phyloP scores from a whole-genome alignment of 2,113 vertebrate species.

The Dolichallabes microphthalmus region DNA sequence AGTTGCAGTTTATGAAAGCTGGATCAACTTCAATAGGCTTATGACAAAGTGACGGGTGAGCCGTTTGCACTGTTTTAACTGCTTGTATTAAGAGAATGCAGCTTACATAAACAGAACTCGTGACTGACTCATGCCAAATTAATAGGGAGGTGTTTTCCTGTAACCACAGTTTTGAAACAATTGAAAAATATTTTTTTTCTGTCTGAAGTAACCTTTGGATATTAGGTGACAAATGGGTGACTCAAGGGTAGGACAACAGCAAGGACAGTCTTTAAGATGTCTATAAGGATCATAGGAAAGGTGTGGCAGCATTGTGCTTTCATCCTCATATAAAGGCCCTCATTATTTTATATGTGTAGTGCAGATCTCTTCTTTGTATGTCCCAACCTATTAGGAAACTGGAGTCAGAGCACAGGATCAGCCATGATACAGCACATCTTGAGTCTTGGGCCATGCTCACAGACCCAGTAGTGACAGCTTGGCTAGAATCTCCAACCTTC shows the following conservation, averaged over 20 bases:
- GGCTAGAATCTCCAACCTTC: too few species aligned
- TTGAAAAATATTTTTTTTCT: constrained; percentile 4
- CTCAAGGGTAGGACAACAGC: neutral
- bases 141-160: constrained; percentile 38
- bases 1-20: neutral
- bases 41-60: neutral
- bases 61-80: neutral
- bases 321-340: neutral
- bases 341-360: too few species aligned
- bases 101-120: constrained; percentile 5
- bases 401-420: too few species aligned
- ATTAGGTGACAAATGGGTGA: neutral
- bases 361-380: too few species aligned
- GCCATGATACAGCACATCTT: too few species aligned
- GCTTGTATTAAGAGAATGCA: constrained; percentile 9
- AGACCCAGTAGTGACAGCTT: too few species aligned
- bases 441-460: too few species aligned
- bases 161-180: constrained; percentile 1
- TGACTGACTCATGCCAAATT: constrained; percentile 47
- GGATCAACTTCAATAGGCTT: neutral
- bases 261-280: neutral
- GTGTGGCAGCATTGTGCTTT: neutral
- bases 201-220: neutral
- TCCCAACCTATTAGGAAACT: too few species aligned
- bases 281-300: neutral